Evolutionary conservation across 2,888 invertebrate species (phyloP), one percentile per base, ranked within the genome.

Genomic region (Lasiommata megera): DNA sequence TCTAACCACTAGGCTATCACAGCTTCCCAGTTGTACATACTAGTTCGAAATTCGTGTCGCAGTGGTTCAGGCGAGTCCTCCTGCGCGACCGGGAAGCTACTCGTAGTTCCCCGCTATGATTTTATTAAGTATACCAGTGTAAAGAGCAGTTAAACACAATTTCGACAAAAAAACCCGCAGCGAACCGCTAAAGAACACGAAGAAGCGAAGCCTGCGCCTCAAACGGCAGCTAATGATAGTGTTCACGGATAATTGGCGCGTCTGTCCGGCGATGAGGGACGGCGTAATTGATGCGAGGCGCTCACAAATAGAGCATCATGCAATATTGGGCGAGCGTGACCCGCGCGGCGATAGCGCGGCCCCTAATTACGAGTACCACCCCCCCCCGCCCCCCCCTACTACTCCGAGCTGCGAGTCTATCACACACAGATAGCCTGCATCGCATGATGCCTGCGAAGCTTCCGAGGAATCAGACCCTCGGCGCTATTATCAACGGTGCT

Each of bases 221-320:
- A 12, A 37, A 34, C 48, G 48, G 48, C 48, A 37, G 48, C 48
- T 48, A 48, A 48, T 48, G 48, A 48, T 48, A 48, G 48, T 17
- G 48, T 31, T 47, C 12, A 8, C 36, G 9, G 34, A 12, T 16
- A 11, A 34, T 47, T 14, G 31, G 48, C 3, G 18, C 34, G 16
- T 48, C 48, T 23, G 48, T 36, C 48, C 36, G 48, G 9, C 5
- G 23, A 34, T 34, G 36, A 36, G 36, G n/a, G 18, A 37, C 47
- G 18, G 5, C 16, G 48, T 48, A 48, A 48, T 48, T 37, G 48
- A 48, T 36, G 23, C 3, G 23, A 23, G 23, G 2, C 12, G 18
- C 18, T 37, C 23, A 1, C 36, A 36, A 47, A 47, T 31, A 47
- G 36, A 23, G 16, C 48, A 12, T 48, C 1, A 23, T 6, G 47